Conservation (phyloP, 2,797 vertebrate species). For the Megaceryle alcyon region DNA sequence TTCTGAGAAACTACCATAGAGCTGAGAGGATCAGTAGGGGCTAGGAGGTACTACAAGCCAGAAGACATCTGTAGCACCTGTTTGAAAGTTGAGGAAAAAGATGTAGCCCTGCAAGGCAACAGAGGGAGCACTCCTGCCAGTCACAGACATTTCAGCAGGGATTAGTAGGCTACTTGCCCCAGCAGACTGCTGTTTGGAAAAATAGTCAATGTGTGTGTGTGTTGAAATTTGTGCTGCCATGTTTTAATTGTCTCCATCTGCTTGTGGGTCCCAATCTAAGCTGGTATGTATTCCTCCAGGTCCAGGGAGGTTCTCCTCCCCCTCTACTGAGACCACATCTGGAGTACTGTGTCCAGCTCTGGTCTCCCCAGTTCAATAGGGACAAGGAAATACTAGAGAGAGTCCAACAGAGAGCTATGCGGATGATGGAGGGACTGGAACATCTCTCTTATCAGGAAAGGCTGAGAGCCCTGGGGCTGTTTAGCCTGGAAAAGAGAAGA, state of each 20-base stretch:
- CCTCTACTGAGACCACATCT: no score
- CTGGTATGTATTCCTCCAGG: not conserved
- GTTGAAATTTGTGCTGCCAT: not conserved
- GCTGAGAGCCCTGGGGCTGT: no score
- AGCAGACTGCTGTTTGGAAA: not conserved
- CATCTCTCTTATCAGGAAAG: no score
- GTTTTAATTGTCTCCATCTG: not conserved
- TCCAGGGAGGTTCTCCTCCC: no score
- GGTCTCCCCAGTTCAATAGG: no score
- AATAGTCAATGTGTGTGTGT: not conserved
- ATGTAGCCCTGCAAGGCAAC: not conserved
- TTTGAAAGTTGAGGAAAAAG: accelerated
- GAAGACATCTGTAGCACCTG: not conserved
- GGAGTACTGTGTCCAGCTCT: no score
- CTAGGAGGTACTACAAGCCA: not conserved
- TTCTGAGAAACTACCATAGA: not conserved
- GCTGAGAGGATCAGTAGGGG: not conserved
- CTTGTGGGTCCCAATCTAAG: not conserved
- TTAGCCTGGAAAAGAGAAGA: no score
- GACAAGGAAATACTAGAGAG: no score
- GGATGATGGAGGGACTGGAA: no score
- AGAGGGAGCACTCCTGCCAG: accelerated
- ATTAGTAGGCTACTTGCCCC: not conserved
- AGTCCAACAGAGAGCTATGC: no score
- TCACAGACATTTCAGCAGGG: not conserved